Conservation (phyloP, 92 coral and sea anemone species). For the Chrysogorgia sp. region DNA sequence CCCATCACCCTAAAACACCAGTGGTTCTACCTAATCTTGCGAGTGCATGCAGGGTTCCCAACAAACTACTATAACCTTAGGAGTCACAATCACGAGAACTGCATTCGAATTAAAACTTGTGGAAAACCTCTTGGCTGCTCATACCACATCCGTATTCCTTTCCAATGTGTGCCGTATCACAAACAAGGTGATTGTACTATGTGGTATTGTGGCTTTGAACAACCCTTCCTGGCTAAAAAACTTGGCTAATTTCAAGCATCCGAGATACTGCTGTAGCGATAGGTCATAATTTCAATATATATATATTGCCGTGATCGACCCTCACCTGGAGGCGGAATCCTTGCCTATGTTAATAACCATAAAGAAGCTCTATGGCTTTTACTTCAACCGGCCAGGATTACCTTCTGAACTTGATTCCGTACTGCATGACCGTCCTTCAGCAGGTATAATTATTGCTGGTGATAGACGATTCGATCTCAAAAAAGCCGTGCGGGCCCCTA, state of each 20-base stretch:
- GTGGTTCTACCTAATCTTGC: not conserved
- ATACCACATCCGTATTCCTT: not conserved
- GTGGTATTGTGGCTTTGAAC: slow-evolving; percentile 6
- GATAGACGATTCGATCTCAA: not conserved
- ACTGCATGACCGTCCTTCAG: slow-evolving; percentile 36
- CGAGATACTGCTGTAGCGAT: slow-evolving; percentile 16
- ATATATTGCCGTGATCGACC: slow-evolving; percentile 20
- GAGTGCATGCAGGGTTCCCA: not conserved
- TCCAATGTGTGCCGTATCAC: not conserved
- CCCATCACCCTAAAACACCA: not conserved
- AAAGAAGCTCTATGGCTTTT: slow-evolving; percentile 39
- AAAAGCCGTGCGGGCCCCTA: slow-evolving; percentile 34
- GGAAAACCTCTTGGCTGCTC: not conserved
- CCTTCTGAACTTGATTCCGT: slow-evolving; percentile 33
- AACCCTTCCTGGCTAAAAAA: not conserved
- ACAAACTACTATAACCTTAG: not conserved
- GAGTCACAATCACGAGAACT: not conserved
- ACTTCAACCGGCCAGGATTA: slow-evolving; percentile 38
- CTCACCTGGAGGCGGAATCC: slow-evolving; percentile 20
- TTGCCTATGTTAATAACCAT: slow-evolving; percentile 16
- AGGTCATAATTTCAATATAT: slow-evolving; percentile 7
- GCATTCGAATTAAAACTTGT: not conserved
- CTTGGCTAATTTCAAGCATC: slow-evolving; percentile 12
- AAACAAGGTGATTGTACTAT: not conserved
- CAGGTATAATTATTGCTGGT: slow-evolving; percentile 41